Conservation (phyloP, 2,113 vertebrate species). For the Elephantulus edwardii region DNA sequence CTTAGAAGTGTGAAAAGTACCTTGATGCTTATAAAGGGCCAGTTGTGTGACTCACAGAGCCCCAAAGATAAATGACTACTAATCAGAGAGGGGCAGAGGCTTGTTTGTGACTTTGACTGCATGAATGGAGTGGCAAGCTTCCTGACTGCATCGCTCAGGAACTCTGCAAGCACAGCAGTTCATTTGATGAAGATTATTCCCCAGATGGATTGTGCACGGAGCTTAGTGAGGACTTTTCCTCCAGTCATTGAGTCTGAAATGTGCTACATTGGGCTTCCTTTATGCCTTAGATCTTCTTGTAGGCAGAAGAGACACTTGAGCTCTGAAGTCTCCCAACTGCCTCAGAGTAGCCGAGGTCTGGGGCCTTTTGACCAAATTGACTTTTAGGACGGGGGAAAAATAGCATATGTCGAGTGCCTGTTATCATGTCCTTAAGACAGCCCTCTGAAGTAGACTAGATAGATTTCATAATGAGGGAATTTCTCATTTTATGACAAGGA, state of each 20-base stretch:
- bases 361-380: background rate
- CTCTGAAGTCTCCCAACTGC: background rate
- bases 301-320: background rate
- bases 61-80: background rate
- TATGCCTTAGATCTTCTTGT: constrained; percentile 3
- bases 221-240: background rate
- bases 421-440: background rate
- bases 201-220: background rate
- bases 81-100: background rate
- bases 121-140: background rate
- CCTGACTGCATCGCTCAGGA: background rate
- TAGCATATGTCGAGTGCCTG: background rate
- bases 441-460: background rate
- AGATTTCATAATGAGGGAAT: background rate
- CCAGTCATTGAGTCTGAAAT: background rate
- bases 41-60: constrained; percentile 3
- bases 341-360: background rate
- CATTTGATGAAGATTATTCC: background rate
- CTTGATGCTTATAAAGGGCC: background rate
- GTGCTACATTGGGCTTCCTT: background rate
- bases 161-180: constrained; percentile 36
- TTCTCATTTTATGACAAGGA: background rate
- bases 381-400: constrained; percentile 18
- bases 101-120: constrained; percentile 8
- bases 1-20: constrained; percentile 15